Conservation (phyloP, 2,797 vertebrate genomes). For the Serranus cabrilla region DNA sequence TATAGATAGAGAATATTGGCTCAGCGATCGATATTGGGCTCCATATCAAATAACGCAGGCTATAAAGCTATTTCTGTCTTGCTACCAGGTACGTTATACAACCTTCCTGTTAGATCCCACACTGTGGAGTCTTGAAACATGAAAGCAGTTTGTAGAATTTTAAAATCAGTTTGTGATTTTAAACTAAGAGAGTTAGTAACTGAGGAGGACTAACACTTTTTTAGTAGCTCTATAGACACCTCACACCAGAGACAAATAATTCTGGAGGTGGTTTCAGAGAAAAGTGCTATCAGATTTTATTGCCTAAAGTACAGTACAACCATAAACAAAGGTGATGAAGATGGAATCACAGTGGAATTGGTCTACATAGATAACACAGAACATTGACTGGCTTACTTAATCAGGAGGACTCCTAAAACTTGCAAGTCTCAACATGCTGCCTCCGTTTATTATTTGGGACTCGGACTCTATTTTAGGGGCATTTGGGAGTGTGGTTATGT, state of each 20-base stretch:
- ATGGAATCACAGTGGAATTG: neutral
- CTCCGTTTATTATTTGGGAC: slow-evolving; percentile 32
- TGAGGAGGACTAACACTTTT: neutral
- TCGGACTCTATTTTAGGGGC: slow-evolving; percentile 45
- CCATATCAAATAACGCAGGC: neutral
- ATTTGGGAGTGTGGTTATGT: slow-evolving; percentile 25
- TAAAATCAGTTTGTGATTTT: slow-evolving; percentile 11
- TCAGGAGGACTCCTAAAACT: slow-evolving; percentile 14
- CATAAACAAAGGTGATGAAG: slow-evolving; percentile 16
- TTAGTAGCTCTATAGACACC: neutral
- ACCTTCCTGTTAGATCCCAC: neutral
- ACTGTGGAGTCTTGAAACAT: neutral
- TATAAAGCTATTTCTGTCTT: slow-evolving; percentile 14
- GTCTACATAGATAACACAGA: slow-evolving; percentile 37
- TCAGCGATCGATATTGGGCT: slow-evolving; percentile 10
- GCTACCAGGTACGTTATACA: slow-evolving; percentile 32
- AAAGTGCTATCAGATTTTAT: slow-evolving; percentile 6
- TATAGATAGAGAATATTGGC: slow-evolving; percentile 5
- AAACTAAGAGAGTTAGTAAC: neutral
- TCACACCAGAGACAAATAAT: neutral
- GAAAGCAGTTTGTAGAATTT: slow-evolving; percentile 17
- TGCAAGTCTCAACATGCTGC: slow-evolving; percentile 3
- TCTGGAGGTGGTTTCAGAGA: neutral
- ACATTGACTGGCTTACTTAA: slow-evolving; percentile 39
- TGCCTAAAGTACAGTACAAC: neutral